Evolutionary conservation across 2,113 vertebrate species (phyloP).

Genomic region (Neodon shergylaensis): DNA sequence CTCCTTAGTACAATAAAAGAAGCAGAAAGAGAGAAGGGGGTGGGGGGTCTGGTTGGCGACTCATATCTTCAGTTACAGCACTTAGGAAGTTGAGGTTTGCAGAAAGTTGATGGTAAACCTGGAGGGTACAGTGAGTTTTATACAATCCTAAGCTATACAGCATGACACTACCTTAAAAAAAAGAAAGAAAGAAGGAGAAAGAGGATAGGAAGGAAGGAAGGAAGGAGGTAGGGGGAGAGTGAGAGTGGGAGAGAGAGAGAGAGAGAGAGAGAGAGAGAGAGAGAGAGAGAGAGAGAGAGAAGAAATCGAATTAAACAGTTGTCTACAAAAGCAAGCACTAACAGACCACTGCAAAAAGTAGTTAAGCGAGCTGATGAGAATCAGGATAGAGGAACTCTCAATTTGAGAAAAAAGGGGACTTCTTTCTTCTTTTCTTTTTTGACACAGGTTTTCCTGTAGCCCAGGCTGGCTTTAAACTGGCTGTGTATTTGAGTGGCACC

Average conservation of each 20-base stretch:
- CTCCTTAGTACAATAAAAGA: not conserved
- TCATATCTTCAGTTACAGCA: not conserved
- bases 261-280: rapidly evolving
- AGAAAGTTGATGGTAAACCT: not conserved
- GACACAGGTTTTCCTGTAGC: not conserved
- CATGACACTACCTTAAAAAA: not conserved
- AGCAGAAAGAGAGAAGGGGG: not conserved
- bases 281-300: rapidly evolving
- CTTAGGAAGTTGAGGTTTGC: too few species aligned
- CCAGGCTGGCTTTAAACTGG: not conserved
- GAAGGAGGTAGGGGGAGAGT: rapidly evolving
- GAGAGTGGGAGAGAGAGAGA: too few species aligned
- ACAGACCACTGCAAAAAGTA: not conserved
- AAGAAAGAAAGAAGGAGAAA: not conserved
- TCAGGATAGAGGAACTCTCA: not conserved
- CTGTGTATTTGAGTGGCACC: not conserved
- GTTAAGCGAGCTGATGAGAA: not conserved
- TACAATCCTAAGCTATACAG: not conserved
- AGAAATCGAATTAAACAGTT: not conserved
- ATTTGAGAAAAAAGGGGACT: not conserved
- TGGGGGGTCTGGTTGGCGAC: not conserved
- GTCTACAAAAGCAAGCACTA: not conserved
- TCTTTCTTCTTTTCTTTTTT: not conserved
- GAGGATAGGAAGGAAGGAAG: not conserved
- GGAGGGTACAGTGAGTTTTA: not conserved